Evolutionary conservation across 2,113 vertebrate species (phyloP).

Genomic region (Camelus dromedarius): DNA sequence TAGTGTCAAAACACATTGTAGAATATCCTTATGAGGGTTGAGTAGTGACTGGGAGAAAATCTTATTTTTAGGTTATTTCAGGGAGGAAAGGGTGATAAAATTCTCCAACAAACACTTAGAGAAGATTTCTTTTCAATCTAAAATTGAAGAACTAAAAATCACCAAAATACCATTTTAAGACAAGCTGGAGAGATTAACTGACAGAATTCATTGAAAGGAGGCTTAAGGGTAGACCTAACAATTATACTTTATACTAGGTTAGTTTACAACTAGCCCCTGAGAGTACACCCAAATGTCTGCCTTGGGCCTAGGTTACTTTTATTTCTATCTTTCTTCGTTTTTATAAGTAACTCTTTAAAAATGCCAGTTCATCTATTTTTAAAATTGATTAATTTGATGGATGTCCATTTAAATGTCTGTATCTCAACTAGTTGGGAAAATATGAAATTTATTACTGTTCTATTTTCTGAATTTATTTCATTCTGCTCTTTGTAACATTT

Average conservation of each 20-base stretch:
- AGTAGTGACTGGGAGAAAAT: neutral
- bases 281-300: neutral
- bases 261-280: neutral
- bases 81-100: neutral
- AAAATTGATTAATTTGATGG: slow-evolving; percentile 22
- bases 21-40: neutral
- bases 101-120: neutral
- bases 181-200: neutral
- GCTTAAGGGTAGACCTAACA: no score
- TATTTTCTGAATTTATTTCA: slow-evolving; percentile 27
- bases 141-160: slow-evolving; percentile 30
- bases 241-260: neutral
- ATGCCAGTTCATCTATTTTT: neutral
- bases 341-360: neutral
- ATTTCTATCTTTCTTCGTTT: neutral
- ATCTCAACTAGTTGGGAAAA: slow-evolving; percentile 32
- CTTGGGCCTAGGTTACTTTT: neutral
- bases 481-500: slow-evolving; percentile 22
- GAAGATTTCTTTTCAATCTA: neutral
- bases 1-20: neutral
- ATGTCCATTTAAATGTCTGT: neutral
- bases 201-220: neutral
- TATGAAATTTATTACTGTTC: neutral
- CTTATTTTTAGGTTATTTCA: neutral
- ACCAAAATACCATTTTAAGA: neutral